Conservation (phyloP, 2,797 vertebrate species). For the Ciconia nigra region DNA sequence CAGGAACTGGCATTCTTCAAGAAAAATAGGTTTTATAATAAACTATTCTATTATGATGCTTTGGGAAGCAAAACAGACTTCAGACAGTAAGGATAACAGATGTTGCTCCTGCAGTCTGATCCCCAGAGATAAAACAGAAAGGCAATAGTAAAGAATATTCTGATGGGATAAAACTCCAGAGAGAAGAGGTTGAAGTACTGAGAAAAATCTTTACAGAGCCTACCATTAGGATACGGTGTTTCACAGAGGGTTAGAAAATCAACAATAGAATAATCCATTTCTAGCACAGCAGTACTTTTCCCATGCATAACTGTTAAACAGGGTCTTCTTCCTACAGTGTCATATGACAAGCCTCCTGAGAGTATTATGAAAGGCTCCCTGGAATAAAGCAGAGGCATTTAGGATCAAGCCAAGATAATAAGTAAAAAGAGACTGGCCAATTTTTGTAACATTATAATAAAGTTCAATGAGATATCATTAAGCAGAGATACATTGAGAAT, state of each 20-base stretch:
- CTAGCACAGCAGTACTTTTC: slow-evolving; percentile 94
- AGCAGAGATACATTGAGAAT: not conserved
- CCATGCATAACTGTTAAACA: slow-evolving; percentile 99
- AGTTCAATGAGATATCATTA: not conserved
- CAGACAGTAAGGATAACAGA: not conserved
- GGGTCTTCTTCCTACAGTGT: slow-evolving; percentile 93
- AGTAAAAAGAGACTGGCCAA: rapidly evolving
- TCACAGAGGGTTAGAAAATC: slow-evolving; percentile 98
- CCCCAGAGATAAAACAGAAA: not conserved
- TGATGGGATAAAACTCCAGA: not conserved
- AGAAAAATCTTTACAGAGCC: slow-evolving; percentile 13
- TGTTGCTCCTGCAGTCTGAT: not conserved
- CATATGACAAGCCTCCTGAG: slow-evolving; percentile 95
- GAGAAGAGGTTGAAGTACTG: not conserved
- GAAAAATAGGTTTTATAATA: not conserved
- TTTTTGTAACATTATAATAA: not conserved
- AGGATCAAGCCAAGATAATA: not conserved
- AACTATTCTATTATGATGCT: not conserved
- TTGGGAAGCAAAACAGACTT: not conserved
- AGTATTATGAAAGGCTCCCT: slow-evolving; percentile 97
- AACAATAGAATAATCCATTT: slow-evolving; percentile 99
- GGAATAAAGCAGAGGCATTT: slow-evolving; percentile 49
- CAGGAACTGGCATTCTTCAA: not conserved
- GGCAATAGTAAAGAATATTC: not conserved
- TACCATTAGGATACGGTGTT: slow-evolving; percentile 96